These are phyloP conservation scores for Drosophila rhopaloa DNA, from an alignment of 1,140 invertebrate genomes.

Conservation along the genomic window DNA sequence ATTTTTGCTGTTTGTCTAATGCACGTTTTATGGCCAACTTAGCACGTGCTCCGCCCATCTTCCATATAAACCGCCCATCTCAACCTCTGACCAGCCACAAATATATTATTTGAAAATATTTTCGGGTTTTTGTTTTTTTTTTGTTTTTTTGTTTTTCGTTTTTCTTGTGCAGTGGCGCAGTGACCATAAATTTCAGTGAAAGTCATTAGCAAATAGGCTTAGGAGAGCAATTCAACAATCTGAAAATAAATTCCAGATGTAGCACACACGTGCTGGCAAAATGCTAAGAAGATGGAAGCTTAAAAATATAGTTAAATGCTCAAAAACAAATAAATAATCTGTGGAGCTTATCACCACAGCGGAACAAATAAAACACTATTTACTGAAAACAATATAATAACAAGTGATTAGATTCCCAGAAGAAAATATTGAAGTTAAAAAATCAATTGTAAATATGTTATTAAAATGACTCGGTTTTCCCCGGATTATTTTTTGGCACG, in stretches of 20 bases:
- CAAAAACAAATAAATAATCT: conserved; percentile 16
- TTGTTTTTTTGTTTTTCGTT: conserved; percentile 13
- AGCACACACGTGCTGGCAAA: conserved; percentile 15
- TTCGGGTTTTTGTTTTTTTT: conserved; percentile 7
- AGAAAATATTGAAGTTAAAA: too few relatives aligned
- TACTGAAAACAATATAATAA: not conserved
- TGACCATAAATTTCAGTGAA: conserved; percentile 55
- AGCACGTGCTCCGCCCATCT: conserved; percentile 45
- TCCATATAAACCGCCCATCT: not conserved
- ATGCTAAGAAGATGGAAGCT: not conserved
- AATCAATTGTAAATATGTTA: too few relatives aligned
- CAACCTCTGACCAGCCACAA: conserved; percentile 14
- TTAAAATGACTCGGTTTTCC: too few relatives aligned
- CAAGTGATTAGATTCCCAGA: too few relatives aligned
- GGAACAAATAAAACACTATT: not conserved
- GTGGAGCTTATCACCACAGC: not conserved
- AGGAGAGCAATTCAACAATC: conserved; percentile 32
- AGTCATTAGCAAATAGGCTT: conserved; percentile 60
- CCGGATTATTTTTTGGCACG: too few relatives aligned
- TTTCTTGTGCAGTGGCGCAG: conserved; percentile 44
- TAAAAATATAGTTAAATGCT: conserved; percentile 5
- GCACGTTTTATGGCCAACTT: conserved; percentile 67
- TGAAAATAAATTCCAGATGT: conserved; percentile 21
- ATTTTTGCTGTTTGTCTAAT: conserved; percentile 40
- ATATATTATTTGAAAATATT: conserved; percentile 60